Evolutionary conservation across 2,888 invertebrate species (phyloP).

Genomic region (Drosophila formosana): DNA sequence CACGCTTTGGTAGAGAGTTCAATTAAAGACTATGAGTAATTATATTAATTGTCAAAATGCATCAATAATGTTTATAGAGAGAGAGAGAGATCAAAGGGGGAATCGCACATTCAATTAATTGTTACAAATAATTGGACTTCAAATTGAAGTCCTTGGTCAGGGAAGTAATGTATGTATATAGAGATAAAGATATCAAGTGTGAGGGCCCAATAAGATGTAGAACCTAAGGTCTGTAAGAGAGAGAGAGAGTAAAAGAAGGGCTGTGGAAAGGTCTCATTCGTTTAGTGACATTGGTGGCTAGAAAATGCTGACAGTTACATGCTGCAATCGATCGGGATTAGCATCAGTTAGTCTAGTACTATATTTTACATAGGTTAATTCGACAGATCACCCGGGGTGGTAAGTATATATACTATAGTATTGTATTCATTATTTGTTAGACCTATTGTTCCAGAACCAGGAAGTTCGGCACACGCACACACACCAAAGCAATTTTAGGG

Average conservation of each 20-base stretch:
- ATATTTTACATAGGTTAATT: not conserved
- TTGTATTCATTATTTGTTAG: conserved; percentile 3
- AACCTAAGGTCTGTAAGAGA: conserved; percentile 32
- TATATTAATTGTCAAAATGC: conserved; percentile 57
- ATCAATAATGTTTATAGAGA: conserved; percentile 27
- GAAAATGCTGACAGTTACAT: conserved; percentile 58
- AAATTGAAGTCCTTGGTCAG: conserved; percentile 34
- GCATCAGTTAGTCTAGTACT: conserved; percentile 32
- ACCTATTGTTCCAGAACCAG: conserved; percentile 36
- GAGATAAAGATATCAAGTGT: conserved; percentile 10
- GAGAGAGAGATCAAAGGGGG: conserved; percentile 2
- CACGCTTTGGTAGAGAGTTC: conserved; percentile 35
- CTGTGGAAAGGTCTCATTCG: conserved; percentile 24
- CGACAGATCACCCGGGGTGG: conserved; percentile 27
- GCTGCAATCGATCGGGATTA: conserved; percentile 56
- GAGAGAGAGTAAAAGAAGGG: conserved; percentile 12
- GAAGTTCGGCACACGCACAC: conserved; percentile 30
- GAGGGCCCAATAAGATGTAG: conserved; percentile 12
- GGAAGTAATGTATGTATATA: conserved; percentile 10
- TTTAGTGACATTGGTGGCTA: conserved; percentile 50
- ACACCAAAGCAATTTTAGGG: conserved; percentile 23
- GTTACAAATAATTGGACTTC: conserved; percentile 18
- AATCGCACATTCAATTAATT: conserved; percentile 50
- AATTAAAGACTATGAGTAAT: conserved; percentile 37
- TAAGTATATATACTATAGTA: not conserved